Conservation (phyloP, 2,113 vertebrate genomes). For the Sturnira hondurensis region DNA sequence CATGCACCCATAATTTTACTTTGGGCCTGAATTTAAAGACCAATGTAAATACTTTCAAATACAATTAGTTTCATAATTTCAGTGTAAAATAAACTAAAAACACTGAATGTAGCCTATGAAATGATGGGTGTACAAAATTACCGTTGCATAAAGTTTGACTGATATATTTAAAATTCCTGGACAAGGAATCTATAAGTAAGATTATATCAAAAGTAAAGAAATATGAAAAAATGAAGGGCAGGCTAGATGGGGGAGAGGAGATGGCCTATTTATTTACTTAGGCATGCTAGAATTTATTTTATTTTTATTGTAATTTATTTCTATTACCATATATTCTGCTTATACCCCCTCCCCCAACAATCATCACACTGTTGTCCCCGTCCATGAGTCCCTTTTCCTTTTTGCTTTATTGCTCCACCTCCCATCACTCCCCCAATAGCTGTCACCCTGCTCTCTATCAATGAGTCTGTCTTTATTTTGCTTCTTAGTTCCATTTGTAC, state of each 20-base stretch:
- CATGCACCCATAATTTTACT: neutral
- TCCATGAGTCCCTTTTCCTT: no score
- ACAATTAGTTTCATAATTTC: slow-evolving; percentile 37
- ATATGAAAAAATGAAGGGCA: neutral
- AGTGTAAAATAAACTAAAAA: neutral
- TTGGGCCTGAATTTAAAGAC: slow-evolving; percentile 27
- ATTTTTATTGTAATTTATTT: no score
- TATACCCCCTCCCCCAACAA: no score
- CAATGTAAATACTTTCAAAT: neutral
- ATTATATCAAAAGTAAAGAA: slow-evolving; percentile 42
- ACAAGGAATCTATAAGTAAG: neutral
- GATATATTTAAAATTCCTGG: neutral
- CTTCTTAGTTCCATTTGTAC: no score
- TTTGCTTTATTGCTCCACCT: no score
- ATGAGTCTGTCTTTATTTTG: no score
- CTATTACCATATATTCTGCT: no score
- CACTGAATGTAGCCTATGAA: neutral
- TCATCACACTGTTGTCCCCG: no score
- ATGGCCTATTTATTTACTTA: neutral
- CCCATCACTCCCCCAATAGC: no score
- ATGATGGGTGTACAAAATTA: neutral
- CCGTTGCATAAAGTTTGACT: neutral
- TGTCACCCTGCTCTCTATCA: no score
- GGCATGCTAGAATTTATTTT: no score
- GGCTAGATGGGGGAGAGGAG: neutral